Percentiles rank a stretch among this genome's conserved stretches.
Evolutionary conservation across 2,113 vertebrate genomes (phyloP).

Genomic region (Phalacrocorax carbo): DNA sequence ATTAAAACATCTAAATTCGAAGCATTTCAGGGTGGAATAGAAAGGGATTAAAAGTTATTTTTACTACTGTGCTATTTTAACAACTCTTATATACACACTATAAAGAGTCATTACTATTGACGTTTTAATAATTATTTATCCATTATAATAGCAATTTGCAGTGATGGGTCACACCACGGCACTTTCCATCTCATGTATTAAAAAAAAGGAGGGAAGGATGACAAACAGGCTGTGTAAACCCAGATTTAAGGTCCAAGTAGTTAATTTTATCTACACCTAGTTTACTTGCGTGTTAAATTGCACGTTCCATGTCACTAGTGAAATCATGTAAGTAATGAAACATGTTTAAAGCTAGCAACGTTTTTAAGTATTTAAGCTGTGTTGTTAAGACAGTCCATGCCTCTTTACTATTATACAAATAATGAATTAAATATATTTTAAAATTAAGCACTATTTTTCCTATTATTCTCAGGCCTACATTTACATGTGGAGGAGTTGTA

Average conservation of each 20-base stretch:
- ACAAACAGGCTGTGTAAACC: neutral
- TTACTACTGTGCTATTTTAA: neutral
- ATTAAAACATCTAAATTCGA: neutral
- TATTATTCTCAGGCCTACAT: constrained; percentile 78
- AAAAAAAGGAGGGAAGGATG: neutral
- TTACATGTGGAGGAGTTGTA: constrained; percentile 91
- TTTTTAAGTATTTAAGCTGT: neutral
- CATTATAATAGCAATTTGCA: neutral
- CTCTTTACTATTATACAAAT: neutral
- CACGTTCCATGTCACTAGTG: neutral
- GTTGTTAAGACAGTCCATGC: neutral
- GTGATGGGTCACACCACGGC: neutral
- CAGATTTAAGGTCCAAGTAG: neutral
- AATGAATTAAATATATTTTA: neutral
- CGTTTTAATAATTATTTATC: neutral
- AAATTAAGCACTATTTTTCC: neutral
- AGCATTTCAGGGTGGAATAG: neutral
- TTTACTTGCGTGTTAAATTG: neutral
- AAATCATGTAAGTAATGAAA: neutral
- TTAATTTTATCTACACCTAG: neutral
- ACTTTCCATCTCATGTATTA: neutral
- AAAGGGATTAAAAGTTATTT: neutral
- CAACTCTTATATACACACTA: neutral
- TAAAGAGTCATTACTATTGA: neutral
- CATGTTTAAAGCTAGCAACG: neutral